Conservation (phyloP, 1,140 invertebrate genomes). For the Cyrtorhinus lividipennis region DNA sequence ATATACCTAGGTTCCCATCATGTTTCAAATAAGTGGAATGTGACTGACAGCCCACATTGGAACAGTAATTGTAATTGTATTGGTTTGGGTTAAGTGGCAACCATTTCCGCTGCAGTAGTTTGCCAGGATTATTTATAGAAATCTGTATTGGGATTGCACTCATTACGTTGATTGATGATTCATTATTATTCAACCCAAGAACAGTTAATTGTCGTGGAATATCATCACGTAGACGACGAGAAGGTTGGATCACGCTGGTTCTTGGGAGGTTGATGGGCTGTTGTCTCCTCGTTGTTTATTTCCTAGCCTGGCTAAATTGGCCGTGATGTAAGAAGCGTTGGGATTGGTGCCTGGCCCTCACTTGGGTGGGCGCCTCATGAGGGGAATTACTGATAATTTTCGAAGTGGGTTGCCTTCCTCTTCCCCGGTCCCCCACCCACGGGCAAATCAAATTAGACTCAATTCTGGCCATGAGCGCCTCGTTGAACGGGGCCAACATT, state of each 20-base stretch:
- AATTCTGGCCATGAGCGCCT: slow-evolving; percentile 2
- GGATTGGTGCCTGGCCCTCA: slow-evolving; percentile 5
- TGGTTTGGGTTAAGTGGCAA: no score
- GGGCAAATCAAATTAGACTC: slow-evolving; percentile 2
- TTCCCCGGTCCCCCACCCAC: neutral
- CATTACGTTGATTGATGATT: no score
- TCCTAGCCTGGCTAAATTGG: neutral
- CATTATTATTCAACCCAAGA: no score
- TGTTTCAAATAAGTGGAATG: no score
- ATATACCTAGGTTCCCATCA: no score
- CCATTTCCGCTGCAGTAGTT: no score
- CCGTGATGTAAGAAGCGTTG: slow-evolving; percentile 7
- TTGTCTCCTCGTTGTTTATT: neutral
- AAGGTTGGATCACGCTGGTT: neutral
- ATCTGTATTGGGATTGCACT: no score
- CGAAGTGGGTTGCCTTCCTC: slow-evolving; percentile 4
- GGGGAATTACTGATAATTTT: slow-evolving; percentile 5
- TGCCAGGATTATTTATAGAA: no score
- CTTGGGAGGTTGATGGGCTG: slow-evolving; percentile 5
- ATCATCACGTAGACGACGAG: no score
- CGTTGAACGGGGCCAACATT: neutral
- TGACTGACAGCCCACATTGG: no score
- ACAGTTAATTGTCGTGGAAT: no score
- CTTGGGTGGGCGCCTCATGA: slow-evolving; percentile 9
- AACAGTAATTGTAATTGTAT: no score